phyloP scores from a whole-genome alignment of 30 jellyfish, hydroid and myxozoan genomes.

The Aurelia sp. region DNA sequence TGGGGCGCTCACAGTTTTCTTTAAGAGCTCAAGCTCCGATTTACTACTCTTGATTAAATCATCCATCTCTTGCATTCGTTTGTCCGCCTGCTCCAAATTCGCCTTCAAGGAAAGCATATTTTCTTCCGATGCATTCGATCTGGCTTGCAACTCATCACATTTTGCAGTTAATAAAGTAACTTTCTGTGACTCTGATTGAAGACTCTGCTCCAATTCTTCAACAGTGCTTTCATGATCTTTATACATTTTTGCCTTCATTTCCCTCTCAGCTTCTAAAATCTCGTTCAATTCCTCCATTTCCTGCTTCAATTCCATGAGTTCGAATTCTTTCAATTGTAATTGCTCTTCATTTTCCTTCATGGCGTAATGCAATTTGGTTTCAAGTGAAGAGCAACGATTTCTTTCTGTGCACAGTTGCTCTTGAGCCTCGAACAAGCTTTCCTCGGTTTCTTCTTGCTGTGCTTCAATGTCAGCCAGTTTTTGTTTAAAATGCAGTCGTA shows the following conservation, averaged over 20 bases:
- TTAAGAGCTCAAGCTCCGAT: slow-evolving; percentile 43
- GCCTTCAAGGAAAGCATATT: background rate
- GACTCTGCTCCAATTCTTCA: slow-evolving; percentile 45
- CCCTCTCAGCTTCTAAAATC: slow-evolving; percentile 35
- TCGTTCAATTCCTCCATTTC: slow-evolving; percentile 40
- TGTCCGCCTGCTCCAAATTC: slow-evolving; percentile 46
- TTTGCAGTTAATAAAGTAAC: slow-evolving; percentile 14
- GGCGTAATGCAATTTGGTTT: slow-evolving; percentile 22
- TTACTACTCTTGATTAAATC: slow-evolving; percentile 46
- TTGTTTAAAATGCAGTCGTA: slow-evolving; percentile 14
- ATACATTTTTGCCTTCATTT: background rate
- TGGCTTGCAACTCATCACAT: slow-evolving; percentile 31
- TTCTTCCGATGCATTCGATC: slow-evolving; percentile 9
- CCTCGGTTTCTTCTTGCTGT: slow-evolving; percentile 7
- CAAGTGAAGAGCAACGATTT: slow-evolving; percentile 4
- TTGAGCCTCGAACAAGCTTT: background rate
- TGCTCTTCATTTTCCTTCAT: slow-evolving; percentile 29
- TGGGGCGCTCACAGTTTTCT: slow-evolving; percentile 54
- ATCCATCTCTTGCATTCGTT: slow-evolving; percentile 67
- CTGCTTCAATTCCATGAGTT: slow-evolving; percentile 33
- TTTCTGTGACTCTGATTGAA: slow-evolving; percentile 38
- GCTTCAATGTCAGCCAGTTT: slow-evolving; percentile 3
- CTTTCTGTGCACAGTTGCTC: slow-evolving; percentile 19
- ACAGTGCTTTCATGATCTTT: slow-evolving; percentile 45
- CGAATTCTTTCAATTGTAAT: slow-evolving; percentile 31